These are phyloP conservation scores for Otis tarda DNA, from an alignment of 2,113 vertebrate species.

Conservation along the genomic window DNA sequence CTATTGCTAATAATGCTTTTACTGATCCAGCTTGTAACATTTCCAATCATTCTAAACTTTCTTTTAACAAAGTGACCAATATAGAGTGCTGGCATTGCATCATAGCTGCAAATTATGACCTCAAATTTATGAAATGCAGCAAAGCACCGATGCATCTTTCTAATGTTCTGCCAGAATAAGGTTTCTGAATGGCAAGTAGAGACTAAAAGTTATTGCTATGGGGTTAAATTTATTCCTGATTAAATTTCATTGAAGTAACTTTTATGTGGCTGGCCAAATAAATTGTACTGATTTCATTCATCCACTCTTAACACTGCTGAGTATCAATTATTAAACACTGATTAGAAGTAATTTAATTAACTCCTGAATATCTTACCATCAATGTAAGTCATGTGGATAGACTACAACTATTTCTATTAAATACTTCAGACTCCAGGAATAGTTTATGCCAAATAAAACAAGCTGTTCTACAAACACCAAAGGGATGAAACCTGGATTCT, in stretches of 20 bases:
- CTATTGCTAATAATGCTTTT: not conserved
- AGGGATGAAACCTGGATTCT: not conserved
- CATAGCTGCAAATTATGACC: not conserved
- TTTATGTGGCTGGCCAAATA: not conserved
- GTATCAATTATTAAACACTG: conserved; percentile 4
- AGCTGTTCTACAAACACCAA: not conserved
- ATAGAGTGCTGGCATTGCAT: not conserved
- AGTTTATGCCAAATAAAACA: not conserved
- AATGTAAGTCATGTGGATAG: not conserved
- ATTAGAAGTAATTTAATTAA: not conserved
- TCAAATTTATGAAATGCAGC: not conserved
- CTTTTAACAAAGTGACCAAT: not conserved
- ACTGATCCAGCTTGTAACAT: not conserved
- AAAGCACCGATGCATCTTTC: not conserved
- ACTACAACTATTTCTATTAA: not conserved
- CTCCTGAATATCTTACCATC: not conserved
- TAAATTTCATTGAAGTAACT: not conserved
- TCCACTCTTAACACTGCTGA: not conserved
- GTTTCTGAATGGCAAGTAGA: not conserved
- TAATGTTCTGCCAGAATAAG: not conserved
- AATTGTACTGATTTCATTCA: conserved; percentile 8
- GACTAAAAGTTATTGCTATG: not conserved
- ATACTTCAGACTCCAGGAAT: not conserved
- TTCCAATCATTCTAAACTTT: not conserved
- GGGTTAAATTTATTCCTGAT: not conserved